Conservation (phyloP, 2,888 invertebrate species). For the Lysandra bellargus region DNA sequence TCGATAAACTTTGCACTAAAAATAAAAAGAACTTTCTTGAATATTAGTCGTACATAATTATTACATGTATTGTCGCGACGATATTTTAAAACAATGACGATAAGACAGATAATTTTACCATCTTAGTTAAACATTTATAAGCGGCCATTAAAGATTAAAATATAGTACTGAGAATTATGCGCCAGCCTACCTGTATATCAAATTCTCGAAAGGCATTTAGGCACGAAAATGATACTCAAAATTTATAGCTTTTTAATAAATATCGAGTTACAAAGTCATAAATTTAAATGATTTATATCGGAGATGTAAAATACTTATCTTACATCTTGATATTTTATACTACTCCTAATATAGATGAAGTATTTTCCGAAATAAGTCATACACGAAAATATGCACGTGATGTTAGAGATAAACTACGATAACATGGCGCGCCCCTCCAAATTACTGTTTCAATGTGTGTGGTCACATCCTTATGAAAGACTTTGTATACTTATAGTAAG, state of each 20-base stretch:
- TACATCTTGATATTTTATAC: slow-evolving; percentile 8
- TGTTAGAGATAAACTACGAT: too few relatives aligned
- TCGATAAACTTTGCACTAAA: slow-evolving; percentile 22
- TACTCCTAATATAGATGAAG: background rate
- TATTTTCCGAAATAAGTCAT: background rate
- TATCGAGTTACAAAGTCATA: background rate
- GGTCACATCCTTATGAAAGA: too few relatives aligned
- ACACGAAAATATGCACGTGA: too few relatives aligned
- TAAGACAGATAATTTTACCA: background rate
- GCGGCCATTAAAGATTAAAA: background rate
- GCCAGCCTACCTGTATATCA: background rate
- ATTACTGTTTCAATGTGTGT: too few relatives aligned
- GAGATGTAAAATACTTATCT: background rate
- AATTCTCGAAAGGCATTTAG: background rate
- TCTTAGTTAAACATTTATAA: background rate
- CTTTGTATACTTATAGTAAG: too few relatives aligned
- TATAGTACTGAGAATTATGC: background rate
- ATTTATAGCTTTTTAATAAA: background rate
- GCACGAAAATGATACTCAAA: slow-evolving; percentile 7
- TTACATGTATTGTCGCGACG: background rate
- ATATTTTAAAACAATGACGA: background rate
- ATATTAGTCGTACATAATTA: slow-evolving; percentile 20
- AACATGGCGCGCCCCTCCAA: too few relatives aligned
- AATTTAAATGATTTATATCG: background rate
- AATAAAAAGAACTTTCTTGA: background rate